Conservation (phyloP, 2,888 invertebrate species). For the Auanema freiburgensis region DNA sequence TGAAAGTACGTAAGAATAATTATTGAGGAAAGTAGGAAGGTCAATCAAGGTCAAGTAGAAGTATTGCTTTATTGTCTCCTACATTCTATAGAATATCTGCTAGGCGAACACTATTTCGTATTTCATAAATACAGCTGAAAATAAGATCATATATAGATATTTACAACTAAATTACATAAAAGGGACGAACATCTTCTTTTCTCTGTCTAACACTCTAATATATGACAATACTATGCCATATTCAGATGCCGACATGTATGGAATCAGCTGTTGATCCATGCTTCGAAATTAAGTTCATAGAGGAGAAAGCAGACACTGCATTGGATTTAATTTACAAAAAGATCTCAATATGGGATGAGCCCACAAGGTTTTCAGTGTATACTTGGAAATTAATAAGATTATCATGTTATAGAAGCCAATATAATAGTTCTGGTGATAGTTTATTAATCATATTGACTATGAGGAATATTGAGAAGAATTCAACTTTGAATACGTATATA, state of each 20-base stretch:
- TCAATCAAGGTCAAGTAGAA: too few relatives aligned
- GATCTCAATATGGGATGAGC: constrained; percentile 28
- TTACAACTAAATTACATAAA: too few relatives aligned
- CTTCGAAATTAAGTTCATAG: constrained; percentile 36
- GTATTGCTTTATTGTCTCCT: too few relatives aligned
- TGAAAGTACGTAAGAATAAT: too few relatives aligned
- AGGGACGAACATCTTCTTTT: too few relatives aligned
- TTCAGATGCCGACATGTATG: constrained; percentile 35
- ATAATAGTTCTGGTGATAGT: constrained; percentile 23
- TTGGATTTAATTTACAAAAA: constrained; percentile 21
- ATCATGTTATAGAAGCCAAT: background rate
- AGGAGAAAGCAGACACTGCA: constrained; percentile 33
- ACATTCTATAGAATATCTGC: too few relatives aligned
- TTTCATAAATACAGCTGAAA: too few relatives aligned
- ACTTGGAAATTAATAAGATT: background rate
- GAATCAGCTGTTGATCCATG: constrained; percentile 31
- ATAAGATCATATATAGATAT: too few relatives aligned
- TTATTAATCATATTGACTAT: constrained; percentile 24
- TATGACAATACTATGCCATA: too few relatives aligned
- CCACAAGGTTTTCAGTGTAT: background rate
- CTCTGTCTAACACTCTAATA: too few relatives aligned
- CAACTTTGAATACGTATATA: constrained; percentile 24
- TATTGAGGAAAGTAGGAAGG: too few relatives aligned
- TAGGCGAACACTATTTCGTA: too few relatives aligned
- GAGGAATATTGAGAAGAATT: constrained; percentile 27